A percentile compares a stretch with the other conserved stretches of the same genome.
Conservation (phyloP, 2,888 invertebrate genomes). For the Baccha elongata region DNA sequence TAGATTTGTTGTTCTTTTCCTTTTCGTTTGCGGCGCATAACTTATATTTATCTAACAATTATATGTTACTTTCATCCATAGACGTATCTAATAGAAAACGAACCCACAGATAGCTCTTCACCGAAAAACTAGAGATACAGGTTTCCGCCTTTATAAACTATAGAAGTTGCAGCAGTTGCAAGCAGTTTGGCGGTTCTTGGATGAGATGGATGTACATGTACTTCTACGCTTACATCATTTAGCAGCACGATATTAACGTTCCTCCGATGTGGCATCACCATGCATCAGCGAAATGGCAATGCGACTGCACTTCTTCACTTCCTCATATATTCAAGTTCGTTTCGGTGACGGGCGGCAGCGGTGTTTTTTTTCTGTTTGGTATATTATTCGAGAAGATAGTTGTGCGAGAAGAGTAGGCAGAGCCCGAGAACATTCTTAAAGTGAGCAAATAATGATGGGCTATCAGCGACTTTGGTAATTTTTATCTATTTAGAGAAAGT, state of each 20-base stretch:
- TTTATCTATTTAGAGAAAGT: conserved; percentile 72
- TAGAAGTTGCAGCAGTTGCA: conserved; percentile 6
- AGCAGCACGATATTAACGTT: conserved; percentile 74
- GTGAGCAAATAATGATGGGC: conserved; percentile 72
- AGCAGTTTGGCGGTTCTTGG: conserved; percentile 48
- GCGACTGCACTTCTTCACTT: conserved; percentile 69
- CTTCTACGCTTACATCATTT: conserved; percentile 74
- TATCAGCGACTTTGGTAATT: conserved; percentile 71
- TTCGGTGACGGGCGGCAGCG: conserved; percentile 10
- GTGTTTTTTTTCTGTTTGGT: conserved; percentile 21
- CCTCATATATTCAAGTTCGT: conserved; percentile 25
- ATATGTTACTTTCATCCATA: conserved; percentile 73
- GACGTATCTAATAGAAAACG: conserved; percentile 71
- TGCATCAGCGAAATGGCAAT: conserved; percentile 73
- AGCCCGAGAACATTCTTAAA: conserved; percentile 58
- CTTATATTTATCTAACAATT: conserved; percentile 74
- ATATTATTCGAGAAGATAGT: background rate
- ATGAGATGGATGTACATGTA: conserved; percentile 70
- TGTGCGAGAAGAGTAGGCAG: background rate
- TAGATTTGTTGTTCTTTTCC: conserved; percentile 61
- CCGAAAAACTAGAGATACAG: conserved; percentile 62
- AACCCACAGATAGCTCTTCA: conserved; percentile 20
- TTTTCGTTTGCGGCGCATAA: conserved; percentile 71
- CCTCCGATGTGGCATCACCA: conserved; percentile 69
- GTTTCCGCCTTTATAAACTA: conserved; percentile 56